phyloP scores from a whole-genome alignment of 1,140 invertebrate genomes.

The Holotrichia oblita region DNA sequence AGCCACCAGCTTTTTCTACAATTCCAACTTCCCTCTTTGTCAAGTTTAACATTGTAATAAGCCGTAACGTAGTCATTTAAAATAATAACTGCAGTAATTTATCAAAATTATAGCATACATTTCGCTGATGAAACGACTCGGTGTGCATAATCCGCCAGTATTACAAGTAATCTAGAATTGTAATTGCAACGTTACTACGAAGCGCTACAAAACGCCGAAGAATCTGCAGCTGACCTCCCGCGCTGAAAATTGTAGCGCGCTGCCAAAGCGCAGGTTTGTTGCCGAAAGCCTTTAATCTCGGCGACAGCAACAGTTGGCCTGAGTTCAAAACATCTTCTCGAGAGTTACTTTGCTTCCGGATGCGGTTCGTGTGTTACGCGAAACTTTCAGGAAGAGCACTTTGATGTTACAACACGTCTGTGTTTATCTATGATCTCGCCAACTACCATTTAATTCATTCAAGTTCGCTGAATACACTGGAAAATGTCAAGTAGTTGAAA shows the following conservation, averaged over 20 bases:
- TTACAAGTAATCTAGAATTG: background rate
- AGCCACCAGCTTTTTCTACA: no score
- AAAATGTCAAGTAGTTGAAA: background rate
- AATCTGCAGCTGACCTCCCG: background rate
- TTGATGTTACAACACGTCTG: background rate
- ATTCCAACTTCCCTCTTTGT: no score
- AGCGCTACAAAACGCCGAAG: background rate
- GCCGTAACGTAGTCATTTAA: no score
- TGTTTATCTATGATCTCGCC: background rate
- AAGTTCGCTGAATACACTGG: background rate
- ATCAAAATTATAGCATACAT: no score
- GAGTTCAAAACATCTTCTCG: slow-evolving; percentile 12
- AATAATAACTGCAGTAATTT: no score
- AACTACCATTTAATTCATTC: background rate
- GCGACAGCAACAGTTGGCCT: slow-evolving; percentile 15
- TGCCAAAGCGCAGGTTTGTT: slow-evolving; percentile 3
- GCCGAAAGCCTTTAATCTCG: background rate
- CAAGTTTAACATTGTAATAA: no score
- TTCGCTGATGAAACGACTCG: background rate
- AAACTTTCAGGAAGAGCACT: slow-evolving; percentile 16
- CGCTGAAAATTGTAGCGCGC: background rate
- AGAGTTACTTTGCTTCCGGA: background rate
- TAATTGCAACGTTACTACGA: background rate
- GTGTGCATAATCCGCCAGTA: background rate
- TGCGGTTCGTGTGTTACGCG: background rate